Conservation (phyloP, 2,113 vertebrate genomes). For the Acanthochromis polyacanthus region DNA sequence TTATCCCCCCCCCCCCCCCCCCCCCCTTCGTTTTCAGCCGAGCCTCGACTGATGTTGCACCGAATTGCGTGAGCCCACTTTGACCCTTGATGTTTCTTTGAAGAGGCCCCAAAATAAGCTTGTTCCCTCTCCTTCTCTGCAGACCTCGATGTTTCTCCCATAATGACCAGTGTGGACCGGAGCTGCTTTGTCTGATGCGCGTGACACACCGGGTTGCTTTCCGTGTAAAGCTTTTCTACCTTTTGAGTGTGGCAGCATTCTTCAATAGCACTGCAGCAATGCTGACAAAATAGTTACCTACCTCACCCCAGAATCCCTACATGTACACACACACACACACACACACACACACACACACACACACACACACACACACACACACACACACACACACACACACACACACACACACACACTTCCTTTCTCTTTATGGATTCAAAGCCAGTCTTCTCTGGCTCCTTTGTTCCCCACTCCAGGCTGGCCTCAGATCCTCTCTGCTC, state of each 20-base stretch:
- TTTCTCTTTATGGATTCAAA: constrained; percentile 73
- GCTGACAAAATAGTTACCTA: constrained; percentile 78
- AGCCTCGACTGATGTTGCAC: constrained; percentile 64
- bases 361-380: constrained; percentile 13
- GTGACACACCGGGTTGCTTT: constrained; percentile 46
- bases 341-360: constrained; percentile 18
- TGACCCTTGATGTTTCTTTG: constrained; percentile 74
- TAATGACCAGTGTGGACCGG: constrained; percentile 36
- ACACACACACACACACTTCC: constrained; percentile 19
- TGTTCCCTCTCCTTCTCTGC: constrained; percentile 36
- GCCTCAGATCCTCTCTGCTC: constrained; percentile 79
- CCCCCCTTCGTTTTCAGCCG: constrained; percentile 51
- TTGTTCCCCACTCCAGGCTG: constrained; percentile 81
- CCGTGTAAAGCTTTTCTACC: constrained; percentile 33
- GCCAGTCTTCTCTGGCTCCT: constrained; percentile 73
- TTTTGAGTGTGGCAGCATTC: constrained; percentile 56
- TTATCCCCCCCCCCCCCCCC: no score
- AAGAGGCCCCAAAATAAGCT: constrained; percentile 56
- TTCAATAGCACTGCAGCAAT: constrained; percentile 71
- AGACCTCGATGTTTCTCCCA: constrained; percentile 8
- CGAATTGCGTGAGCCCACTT: constrained; percentile 72
- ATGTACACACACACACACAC: constrained; percentile 14
- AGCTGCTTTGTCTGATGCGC: constrained; percentile 48
- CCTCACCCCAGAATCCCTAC: constrained; percentile 51
- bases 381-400: constrained; percentile 14